Evolutionary conservation across 1,140 invertebrate genomes (phyloP).

Genomic region (Antheraea pernyi): DNA sequence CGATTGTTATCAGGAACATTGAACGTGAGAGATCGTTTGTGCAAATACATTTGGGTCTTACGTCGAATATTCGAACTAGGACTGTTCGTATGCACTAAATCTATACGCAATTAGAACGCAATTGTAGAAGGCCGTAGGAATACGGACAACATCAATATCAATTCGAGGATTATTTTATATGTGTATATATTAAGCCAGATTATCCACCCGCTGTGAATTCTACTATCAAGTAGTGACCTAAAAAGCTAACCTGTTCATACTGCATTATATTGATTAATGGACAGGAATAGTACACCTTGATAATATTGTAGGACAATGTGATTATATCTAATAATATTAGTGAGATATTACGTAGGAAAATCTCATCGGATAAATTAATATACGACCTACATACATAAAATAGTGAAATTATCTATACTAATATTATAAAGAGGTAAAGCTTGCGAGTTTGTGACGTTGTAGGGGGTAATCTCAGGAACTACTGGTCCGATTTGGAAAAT

Average conservation of each 20-base stretch:
- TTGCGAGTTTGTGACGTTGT: too few relatives aligned
- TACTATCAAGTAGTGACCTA: background rate
- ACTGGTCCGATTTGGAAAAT: too few relatives aligned
- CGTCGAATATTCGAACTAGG: background rate
- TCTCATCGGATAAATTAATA: background rate
- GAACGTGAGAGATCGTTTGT: slow-evolving; percentile 1
- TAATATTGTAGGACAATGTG: too few relatives aligned
- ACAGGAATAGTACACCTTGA: background rate
- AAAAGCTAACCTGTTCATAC: background rate
- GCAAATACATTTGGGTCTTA: background rate
- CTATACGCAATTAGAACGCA: background rate
- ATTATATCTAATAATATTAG: background rate
- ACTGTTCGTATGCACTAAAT: background rate
- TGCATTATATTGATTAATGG: background rate
- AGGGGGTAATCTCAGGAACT: too few relatives aligned
- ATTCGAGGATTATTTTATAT: background rate
- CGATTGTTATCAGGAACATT: slow-evolving; percentile 2
- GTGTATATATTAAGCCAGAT: background rate
- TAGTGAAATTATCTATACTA: background rate
- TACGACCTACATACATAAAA: background rate
- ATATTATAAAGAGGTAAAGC: too few relatives aligned
- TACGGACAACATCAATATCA: background rate
- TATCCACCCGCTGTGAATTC: background rate
- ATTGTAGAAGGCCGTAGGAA: background rate
- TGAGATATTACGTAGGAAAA: background rate